Evolutionary conservation across 2,113 vertebrate genomes (phyloP).

Genomic region (Callospermophilus lateralis): DNA sequence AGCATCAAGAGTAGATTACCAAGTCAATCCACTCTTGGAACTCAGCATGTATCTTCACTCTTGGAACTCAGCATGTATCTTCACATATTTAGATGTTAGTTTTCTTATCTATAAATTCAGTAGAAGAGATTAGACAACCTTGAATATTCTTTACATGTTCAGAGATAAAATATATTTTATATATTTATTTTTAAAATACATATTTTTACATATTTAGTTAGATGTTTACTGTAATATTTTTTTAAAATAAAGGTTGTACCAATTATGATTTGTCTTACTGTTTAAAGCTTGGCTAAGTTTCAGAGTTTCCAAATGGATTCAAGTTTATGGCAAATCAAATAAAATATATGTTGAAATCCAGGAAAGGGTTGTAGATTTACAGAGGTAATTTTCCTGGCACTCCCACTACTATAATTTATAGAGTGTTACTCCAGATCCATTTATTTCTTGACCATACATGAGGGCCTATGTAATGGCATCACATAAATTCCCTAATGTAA

Average conservation of each 20-base stretch:
- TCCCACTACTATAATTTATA: constrained; percentile 73
- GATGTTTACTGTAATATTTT: constrained; percentile 39
- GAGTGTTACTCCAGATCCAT: constrained; percentile 64
- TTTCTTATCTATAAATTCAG: neutral
- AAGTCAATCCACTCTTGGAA: neutral
- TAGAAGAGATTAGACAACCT: neutral
- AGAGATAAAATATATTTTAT: neutral
- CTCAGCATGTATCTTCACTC: neutral
- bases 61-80: neutral
- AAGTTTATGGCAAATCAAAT: constrained; percentile 49
- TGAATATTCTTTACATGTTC: neutral
- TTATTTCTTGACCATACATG: neutral
- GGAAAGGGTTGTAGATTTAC: neutral
- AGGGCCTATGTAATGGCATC: neutral
- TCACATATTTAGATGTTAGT: neutral
- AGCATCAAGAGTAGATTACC: neutral
- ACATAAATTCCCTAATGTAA: constrained; percentile 48
- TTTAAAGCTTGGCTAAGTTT: constrained; percentile 56
- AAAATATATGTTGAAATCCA: constrained; percentile 39
- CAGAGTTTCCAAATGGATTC: constrained; percentile 66
- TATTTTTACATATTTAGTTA: neutral
- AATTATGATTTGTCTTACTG: constrained; percentile 40
- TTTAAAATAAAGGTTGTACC: constrained; percentile 42
- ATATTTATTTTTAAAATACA: too few relatives aligned
- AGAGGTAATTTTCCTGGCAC: constrained; percentile 65